Evolutionary conservation across 2,888 invertebrate genomes (phyloP), one percentile per base, ranked within the genome.

Genomic region (Endomychus coccineus): DNA sequence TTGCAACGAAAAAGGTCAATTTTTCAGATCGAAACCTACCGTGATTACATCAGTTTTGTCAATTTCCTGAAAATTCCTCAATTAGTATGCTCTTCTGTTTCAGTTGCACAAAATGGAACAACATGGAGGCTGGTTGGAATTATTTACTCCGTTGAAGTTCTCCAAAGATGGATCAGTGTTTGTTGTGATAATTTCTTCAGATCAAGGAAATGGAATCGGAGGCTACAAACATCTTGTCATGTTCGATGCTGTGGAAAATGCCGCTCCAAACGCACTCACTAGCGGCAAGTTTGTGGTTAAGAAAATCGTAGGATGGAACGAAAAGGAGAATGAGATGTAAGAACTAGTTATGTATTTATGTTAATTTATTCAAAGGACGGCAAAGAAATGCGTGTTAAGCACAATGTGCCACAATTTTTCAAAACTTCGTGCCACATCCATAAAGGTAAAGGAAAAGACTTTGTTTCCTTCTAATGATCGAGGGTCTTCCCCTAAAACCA

Each of bases 51-150:
- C n/a, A n/a, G n/a, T n/a, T n/a, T n/a, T n/a, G n/a, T n/a, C n/a
- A n/a, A n/a, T n/a, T n/a, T n/a, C n/a, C n/a, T n/a, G n/a, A n/a
- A n/a, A n/a, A n/a, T n/a, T n/a, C n/a, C n/a, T n/a, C n/a, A n/a
- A n/a, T n/a, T n/a, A n/a, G n/a, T n/a, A n/a, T n/a, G n/a, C n/a
- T n/a, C n/a, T n/a, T n/a, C n/a, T n/a, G n/a, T 68, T 66, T 40
- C 60, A 75, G 75, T 66, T 74, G 34, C 73, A 61, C 51, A 51
- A 46, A 34, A 36, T 64, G 25, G 45, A 46, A n/a, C 67, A 74
- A 51, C 49, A 66, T 7, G 66, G 73, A 2, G 88, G 87, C 9
- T 88, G 87, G 88, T 74, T 88, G n/a, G 85, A 87, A 55, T 65
- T 79, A 19, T 84, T 84, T 55, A 75, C 77, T 16, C 71, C 83